phyloP scores from a whole-genome alignment of 2,888 invertebrate genomes.

The Mycalesis mineus region DNA sequence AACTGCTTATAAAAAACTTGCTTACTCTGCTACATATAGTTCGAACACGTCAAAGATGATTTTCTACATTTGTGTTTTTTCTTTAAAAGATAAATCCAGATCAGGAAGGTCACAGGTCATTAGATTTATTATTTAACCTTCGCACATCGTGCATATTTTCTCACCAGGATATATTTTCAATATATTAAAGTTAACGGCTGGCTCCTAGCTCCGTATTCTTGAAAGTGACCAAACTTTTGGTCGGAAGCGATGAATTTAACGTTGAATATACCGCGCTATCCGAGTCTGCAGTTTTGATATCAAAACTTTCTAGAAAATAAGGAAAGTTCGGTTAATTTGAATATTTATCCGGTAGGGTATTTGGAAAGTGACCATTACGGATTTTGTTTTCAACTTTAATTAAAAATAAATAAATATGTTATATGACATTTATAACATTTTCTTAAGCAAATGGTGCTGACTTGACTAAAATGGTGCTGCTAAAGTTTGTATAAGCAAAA shows the following conservation, averaged over 20 bases:
- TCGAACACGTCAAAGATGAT: background rate
- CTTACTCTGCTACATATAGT: too few species aligned
- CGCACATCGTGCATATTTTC: background rate
- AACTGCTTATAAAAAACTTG: too few species aligned
- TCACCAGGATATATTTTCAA: background rate
- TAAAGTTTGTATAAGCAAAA: too few species aligned
- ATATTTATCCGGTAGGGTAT: background rate
- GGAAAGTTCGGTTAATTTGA: background rate
- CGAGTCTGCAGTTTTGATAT: background rate
- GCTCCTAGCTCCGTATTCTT: background rate
- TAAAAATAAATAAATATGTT: too few species aligned
- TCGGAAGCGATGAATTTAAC: background rate
- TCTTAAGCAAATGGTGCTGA: too few species aligned
- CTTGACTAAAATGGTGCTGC: too few species aligned
- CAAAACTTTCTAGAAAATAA: background rate
- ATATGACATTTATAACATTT: too few species aligned
- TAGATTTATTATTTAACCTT: background rate
- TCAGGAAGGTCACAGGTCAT: background rate
- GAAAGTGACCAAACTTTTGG: background rate
- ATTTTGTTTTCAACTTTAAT: too few species aligned
- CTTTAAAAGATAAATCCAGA: too few species aligned
- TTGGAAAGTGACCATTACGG: background rate
- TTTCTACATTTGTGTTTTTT: background rate
- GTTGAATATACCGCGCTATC: background rate
- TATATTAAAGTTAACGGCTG: background rate